phyloP scores from a whole-genome alignment of 2,113 vertebrate species.

The Sturnus vulgaris region DNA sequence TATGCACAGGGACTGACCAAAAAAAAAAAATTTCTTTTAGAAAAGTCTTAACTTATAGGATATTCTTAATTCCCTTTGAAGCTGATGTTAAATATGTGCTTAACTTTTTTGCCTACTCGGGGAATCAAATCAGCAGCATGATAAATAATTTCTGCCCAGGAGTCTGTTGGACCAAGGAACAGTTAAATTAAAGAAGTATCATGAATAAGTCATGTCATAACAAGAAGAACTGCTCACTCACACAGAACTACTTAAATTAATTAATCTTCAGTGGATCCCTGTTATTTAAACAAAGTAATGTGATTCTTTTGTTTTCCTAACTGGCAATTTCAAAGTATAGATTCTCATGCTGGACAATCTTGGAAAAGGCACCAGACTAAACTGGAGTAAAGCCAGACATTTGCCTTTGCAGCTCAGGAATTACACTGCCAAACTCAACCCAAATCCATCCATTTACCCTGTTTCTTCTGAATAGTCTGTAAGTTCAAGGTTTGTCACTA shows the following conservation, averaged over 20 bases:
- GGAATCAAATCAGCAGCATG: neutral
- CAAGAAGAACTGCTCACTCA: neutral
- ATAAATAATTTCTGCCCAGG: neutral
- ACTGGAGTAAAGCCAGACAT: neutral
- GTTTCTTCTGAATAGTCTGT: neutral
- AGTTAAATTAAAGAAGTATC: neutral
- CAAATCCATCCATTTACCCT: neutral
- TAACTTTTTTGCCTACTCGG: neutral
- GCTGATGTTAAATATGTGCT: neutral
- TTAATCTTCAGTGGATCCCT: neutral
- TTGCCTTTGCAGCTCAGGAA: neutral
- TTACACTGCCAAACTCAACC: neutral
- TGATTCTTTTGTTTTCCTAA: neutral
- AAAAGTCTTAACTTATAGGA: neutral
- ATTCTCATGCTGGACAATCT: neutral
- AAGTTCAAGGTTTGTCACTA: neutral
- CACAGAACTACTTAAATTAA: neutral
- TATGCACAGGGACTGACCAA: neutral
- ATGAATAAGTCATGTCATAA: neutral
- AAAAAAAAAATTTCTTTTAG: neutral
- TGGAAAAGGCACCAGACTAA: neutral
- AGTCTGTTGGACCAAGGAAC: neutral
- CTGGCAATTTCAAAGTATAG: neutral
- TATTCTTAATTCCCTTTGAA: constrained; percentile 19
- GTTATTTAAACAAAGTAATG: neutral